Conservation (phyloP, 64 coral and sea anemone species). For the Acropora yongei region DNA sequence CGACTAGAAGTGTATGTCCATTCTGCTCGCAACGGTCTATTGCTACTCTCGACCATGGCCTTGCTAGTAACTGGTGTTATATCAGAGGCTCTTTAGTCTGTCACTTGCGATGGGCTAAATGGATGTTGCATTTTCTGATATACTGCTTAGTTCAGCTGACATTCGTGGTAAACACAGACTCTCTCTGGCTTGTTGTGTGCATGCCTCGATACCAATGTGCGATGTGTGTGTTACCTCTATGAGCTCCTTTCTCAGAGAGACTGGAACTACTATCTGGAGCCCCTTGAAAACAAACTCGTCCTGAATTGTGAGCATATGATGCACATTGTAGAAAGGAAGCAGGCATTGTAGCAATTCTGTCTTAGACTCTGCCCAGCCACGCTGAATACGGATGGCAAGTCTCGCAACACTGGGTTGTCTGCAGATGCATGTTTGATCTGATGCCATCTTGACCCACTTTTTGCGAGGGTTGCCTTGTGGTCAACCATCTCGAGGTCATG, state of each 20-base stretch:
- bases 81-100: background rate
- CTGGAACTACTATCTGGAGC: background rate
- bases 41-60: slow-evolving; percentile 14
- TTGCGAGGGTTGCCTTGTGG: background rate
- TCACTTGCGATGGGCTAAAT: background rate
- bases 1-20: slow-evolving; percentile 6
- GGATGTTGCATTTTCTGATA: background rate
- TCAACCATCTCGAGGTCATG: background rate
- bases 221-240: slow-evolving; percentile 3
- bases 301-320: background rate
- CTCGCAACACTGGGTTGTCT: background rate
- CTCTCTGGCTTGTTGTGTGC: background rate
- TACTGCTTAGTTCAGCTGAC: slow-evolving; percentile 1
- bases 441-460: background rate
- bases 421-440: slow-evolving; percentile 4
- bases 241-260: slow-evolving; percentile 15
- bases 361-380: background rate
- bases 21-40: background rate
- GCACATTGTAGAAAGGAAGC: slow-evolving; percentile 8
- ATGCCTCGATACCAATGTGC: slow-evolving; percentile 15
- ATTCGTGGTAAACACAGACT: background rate
- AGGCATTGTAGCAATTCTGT: slow-evolving; percentile 1
- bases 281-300: background rate
- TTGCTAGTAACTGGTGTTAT: background rate
- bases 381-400: background rate